A percentile compares a stretch with the other conserved stretches of the same genome.
Conservation (phyloP, 2,113 vertebrate species). For the Heterocephalus glaber region DNA sequence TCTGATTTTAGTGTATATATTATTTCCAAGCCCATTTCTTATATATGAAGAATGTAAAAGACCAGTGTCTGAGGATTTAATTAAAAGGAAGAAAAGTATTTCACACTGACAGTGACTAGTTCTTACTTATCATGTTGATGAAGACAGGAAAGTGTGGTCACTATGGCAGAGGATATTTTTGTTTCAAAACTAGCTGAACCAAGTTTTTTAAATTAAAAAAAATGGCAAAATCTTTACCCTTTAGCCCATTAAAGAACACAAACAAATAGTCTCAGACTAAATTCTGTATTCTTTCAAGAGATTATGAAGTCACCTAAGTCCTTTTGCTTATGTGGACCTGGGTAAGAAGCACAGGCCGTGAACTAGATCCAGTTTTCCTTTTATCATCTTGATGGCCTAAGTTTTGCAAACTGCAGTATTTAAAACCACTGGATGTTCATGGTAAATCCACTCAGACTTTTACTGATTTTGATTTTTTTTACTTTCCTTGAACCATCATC, state of each 20-base stretch:
- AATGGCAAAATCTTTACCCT: not conserved
- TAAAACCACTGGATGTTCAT: not conserved
- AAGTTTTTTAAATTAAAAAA: not conserved
- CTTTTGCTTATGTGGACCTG: not conserved
- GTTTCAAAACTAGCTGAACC: not conserved
- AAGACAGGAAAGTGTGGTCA: not conserved
- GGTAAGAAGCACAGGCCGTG: too few species aligned
- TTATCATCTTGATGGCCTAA: not conserved
- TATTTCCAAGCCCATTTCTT: not conserved
- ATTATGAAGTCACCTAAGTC: not conserved
- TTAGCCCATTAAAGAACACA: not conserved
- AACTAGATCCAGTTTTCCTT: not conserved
- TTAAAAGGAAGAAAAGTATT: not conserved
- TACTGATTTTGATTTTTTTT: not conserved
- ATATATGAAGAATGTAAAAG: not conserved
- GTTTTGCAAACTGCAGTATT: not conserved
- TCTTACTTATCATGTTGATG: not conserved
- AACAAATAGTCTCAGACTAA: not conserved
- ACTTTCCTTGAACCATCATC: not conserved
- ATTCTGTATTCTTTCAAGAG: rapidly evolving
- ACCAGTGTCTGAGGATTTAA: not conserved
- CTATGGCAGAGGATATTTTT: not conserved
- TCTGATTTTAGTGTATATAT: not conserved
- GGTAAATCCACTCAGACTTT: not conserved
- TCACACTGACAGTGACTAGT: not conserved